phyloP scores from a whole-genome alignment of 2,113 vertebrate genomes.

The Myotis lucifugus region DNA sequence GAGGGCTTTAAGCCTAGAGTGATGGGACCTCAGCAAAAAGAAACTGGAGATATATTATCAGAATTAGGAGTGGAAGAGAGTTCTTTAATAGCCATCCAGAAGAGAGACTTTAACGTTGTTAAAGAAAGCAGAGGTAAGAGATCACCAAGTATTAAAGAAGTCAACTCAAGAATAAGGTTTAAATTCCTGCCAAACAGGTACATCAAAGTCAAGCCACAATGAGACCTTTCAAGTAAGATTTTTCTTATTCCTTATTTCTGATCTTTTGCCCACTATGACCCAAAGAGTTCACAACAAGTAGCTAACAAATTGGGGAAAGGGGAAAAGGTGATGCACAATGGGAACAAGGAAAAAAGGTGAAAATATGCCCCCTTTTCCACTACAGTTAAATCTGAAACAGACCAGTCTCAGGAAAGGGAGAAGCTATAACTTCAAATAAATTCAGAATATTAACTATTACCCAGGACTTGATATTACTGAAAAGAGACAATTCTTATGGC shows the following conservation, averaged over 20 bases:
- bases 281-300: neutral
- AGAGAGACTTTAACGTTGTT: neutral
- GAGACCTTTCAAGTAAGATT: neutral
- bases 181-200: neutral
- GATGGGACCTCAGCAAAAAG: neutral
- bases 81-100: neutral
- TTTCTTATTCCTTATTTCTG: neutral
- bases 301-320: neutral
- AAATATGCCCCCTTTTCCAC: neutral
- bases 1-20: neutral
- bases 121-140: neutral
- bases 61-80: neutral
- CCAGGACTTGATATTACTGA: neutral
- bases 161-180: neutral
- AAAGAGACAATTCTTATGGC: conserved; percentile 22
- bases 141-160: conserved; percentile 22
- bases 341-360: neutral
- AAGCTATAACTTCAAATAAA: conserved; percentile 14
- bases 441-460: conserved; percentile 40
- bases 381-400: neutral
- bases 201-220: conserved; percentile 6
- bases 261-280: neutral
- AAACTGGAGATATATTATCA: neutral
- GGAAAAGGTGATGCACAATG: neutral
- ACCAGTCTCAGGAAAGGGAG: neutral